Conservation (phyloP, 2,797 vertebrate genomes). For the Nannoperca australis region DNA sequence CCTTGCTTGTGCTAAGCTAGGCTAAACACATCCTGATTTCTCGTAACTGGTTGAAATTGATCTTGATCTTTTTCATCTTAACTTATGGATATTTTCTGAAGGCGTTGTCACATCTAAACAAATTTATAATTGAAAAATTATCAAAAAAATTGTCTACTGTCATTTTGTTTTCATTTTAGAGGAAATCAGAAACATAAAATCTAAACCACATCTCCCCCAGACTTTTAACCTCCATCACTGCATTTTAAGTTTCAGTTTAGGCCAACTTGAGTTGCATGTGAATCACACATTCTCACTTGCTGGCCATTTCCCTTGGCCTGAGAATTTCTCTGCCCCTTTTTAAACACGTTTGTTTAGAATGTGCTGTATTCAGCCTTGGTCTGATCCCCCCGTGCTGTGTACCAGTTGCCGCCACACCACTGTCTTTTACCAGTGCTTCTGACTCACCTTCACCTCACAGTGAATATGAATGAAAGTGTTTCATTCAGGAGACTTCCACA, state of each 20-base stretch:
- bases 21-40: too few species aligned
- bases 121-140: not conserved
- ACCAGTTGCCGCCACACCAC: not conserved
- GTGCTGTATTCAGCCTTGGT: not conserved
- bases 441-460: slow-evolving; percentile 15
- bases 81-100: not conserved
- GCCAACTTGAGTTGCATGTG: not conserved
- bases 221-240: too few species aligned
- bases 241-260: too few species aligned
- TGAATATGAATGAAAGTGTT: slow-evolving; percentile 18
- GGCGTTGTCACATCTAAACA: not conserved
- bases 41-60: not conserved
- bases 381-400: not conserved
- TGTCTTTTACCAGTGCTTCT: slow-evolving; percentile 9
- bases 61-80: not conserved
- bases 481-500: slow-evolving; percentile 28
- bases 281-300: not conserved
- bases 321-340: not conserved
- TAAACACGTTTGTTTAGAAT: too few species aligned
- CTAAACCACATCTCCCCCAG: too few species aligned
- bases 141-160: not conserved
- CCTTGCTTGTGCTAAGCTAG: too few species aligned
- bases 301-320: not conserved
- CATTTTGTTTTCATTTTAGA: not conserved
- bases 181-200: too few species aligned